Evolutionary conservation across 2,888 invertebrate genomes (phyloP), one percentile per base, ranked within the genome.

Genomic region (Polyommatus icarus): DNA sequence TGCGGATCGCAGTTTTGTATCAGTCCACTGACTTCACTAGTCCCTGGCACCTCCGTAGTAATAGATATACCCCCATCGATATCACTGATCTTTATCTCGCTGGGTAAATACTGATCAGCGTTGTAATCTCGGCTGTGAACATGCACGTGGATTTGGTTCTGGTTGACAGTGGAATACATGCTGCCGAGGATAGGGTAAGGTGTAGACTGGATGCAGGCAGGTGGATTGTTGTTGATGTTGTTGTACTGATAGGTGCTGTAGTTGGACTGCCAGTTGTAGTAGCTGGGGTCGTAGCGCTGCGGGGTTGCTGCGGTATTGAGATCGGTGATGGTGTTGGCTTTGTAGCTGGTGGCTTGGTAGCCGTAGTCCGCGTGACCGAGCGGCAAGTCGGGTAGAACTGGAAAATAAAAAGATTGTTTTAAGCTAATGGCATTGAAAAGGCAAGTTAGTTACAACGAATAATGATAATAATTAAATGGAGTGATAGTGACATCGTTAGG

Each of bases 71-170:
- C 95, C 24, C 94, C 93, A 79, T 93, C 93, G 24, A 94, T 92
- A 82, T 96, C 95, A 81, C 95, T 95, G 78, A 96, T 95, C 83
- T 96, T 95, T 75, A 96, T 92, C 83, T 95, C 94, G 81, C 93
- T 91, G 75, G 95, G 95, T 80, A 96, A 90, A 82, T 95, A 96
- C 85, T 96, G 96, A 82, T 96, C 96, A 82, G 95, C 89, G 87
- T 96, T 96, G 77, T 96, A 96, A 7, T 94, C 90, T 24, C 95
- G 92, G 76, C 96, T 95, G 88, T 97, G 97, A 46, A 97, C 89
- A 84, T 97, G 97, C 32, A 97, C 95, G 86, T 98, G 97, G 80
- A 97, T 97, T 93, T 97, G 97, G 88, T 97, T 97, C 89, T 97
- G 97, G 87, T 97, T 97, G 77, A 97, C 97, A 36, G 97, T 97